These are phyloP conservation scores for Epinephelus awoara DNA, from an alignment of 2,797 vertebrate species.

Conservation along the genomic window DNA sequence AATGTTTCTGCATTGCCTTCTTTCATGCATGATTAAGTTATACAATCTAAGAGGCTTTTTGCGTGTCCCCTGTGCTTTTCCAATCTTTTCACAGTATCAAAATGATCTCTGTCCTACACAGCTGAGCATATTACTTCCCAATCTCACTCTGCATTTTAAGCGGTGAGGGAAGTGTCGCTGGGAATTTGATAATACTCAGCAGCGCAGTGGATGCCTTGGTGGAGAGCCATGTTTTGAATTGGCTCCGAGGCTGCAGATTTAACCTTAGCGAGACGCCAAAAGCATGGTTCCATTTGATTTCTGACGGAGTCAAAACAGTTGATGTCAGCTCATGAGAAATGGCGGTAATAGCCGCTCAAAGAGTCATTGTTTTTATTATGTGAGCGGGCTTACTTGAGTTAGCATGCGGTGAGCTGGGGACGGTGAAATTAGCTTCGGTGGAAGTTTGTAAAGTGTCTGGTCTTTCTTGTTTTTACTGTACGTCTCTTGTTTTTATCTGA, in stretches of 20 bases:
- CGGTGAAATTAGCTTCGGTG: slow-evolving; percentile 43
- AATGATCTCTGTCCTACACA: slow-evolving; percentile 69
- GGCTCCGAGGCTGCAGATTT: slow-evolving; percentile 65
- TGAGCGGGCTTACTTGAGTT: slow-evolving; percentile 34
- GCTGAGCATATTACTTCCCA: slow-evolving; percentile 64
- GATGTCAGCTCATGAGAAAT: slow-evolving; percentile 70
- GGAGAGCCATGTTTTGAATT: slow-evolving; percentile 76
- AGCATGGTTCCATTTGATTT: slow-evolving; percentile 73
- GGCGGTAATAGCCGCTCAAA: slow-evolving; percentile 51
- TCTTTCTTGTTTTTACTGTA: slow-evolving; percentile 30
- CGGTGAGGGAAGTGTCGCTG: slow-evolving; percentile 65
- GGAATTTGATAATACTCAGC: slow-evolving; percentile 72
- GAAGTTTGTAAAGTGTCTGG: slow-evolving; percentile 18
- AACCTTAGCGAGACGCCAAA: slow-evolving; percentile 65
- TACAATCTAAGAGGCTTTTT: slow-evolving; percentile 70
- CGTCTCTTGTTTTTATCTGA: slow-evolving; percentile 31
- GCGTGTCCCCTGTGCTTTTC: slow-evolving; percentile 63
- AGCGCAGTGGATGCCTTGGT: slow-evolving; percentile 64
- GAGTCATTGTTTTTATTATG: slow-evolving; percentile 56
- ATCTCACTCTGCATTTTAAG: slow-evolving; percentile 65
- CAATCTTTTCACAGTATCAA: slow-evolving; percentile 65
- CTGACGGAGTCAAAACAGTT: slow-evolving; percentile 77
- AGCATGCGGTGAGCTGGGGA: slow-evolving; percentile 16
- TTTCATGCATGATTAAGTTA: slow-evolving; percentile 78
- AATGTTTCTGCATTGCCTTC: slow-evolving; percentile 69